Evolutionary conservation across 2,797 vertebrate genomes (phyloP), one percentile per base, ranked within the genome.

Genomic region (Etheostoma nigrum): DNA sequence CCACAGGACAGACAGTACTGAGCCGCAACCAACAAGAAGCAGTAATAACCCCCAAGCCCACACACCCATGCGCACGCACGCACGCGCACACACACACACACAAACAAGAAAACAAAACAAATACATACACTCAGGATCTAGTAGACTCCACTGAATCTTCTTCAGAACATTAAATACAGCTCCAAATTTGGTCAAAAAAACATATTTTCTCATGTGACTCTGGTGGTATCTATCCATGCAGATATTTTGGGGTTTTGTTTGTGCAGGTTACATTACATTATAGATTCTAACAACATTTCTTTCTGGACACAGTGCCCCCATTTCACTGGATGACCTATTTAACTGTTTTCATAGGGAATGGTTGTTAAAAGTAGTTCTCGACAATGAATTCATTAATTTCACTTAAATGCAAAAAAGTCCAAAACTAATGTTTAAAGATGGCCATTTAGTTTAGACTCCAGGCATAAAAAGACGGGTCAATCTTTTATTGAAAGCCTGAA

Each of bases 1-100:
- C 92, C 89, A 93, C 93, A 94, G 92, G 90, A 93, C 91, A 95
- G 88, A 92, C 92, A 85, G 75, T 78, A 84, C 86, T 78, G 78
- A 68, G 51, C 90, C 62, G 66, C 91, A 92, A 93, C 90, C 88
- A 92, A 89, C 84, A 81, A 91, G 82, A 74, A 87, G 88, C 81
- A 90, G 88, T 87, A 90, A 91, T 87, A 91, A 82, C 66, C 74
- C 72, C 81, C 80, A 72, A 76, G 61, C 79, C 78, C 86, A 79
- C 84, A 86, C 82, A 74, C 52, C 60, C 82, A 49, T 33, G 18
- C 64, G 55, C 42, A 66, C 57, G 57, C 58, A 62, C 23, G 40
- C 76, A 66, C 19, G 57, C 58, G 59, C 55, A 74, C 42, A 59
- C 61, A 67, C 48, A 70, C 64, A 73, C 68, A 61, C 30, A 55